A percentile compares a stretch with the other conserved stretches of the same genome.
phyloP scores from a whole-genome alignment of 2,888 invertebrate genomes.

The Melipona bicolor region DNA sequence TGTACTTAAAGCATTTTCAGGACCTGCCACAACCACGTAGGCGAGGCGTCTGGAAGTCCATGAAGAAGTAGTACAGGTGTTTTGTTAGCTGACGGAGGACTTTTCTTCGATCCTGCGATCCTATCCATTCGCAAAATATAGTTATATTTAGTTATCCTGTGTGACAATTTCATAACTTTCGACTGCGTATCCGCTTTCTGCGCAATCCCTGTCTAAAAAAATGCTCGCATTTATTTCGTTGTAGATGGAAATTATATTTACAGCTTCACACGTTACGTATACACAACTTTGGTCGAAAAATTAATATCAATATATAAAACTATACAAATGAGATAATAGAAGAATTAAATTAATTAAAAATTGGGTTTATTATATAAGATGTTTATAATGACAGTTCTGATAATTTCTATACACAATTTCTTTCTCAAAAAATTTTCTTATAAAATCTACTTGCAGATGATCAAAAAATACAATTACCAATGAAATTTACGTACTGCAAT shows the following conservation, averaged over 20 bases:
- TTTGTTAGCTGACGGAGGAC: constrained; percentile 82
- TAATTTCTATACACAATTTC: too few relatives aligned
- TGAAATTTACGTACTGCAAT: too few relatives aligned
- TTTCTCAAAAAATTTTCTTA: too few relatives aligned
- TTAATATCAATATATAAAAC: too few relatives aligned
- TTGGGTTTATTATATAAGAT: too few relatives aligned
- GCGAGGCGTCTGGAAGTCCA: constrained; percentile 90
- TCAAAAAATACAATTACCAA: too few relatives aligned
- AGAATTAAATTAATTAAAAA: too few relatives aligned
- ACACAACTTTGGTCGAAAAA: too few relatives aligned
- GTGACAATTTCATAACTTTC: constrained; percentile 89
- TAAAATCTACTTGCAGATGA: too few relatives aligned
- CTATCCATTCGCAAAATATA: constrained; percentile 92
- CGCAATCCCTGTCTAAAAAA: constrained; percentile 78
- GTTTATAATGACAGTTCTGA: too few relatives aligned
- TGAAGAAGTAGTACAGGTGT: constrained; percentile 88
- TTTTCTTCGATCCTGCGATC: constrained; percentile 85
- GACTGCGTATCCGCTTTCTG: constrained; percentile 85
- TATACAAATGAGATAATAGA: too few relatives aligned
- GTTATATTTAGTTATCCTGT: constrained; percentile 88
- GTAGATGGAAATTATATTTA: background rate
- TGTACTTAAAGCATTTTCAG: constrained; percentile 87
- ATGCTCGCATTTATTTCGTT: background rate
- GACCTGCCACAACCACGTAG: constrained; percentile 91
- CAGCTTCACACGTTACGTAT: too few relatives aligned